Base-by-base conservation (phyloP, 2,888 invertebrate genomes). In the Ormia ochracea region DNA sequence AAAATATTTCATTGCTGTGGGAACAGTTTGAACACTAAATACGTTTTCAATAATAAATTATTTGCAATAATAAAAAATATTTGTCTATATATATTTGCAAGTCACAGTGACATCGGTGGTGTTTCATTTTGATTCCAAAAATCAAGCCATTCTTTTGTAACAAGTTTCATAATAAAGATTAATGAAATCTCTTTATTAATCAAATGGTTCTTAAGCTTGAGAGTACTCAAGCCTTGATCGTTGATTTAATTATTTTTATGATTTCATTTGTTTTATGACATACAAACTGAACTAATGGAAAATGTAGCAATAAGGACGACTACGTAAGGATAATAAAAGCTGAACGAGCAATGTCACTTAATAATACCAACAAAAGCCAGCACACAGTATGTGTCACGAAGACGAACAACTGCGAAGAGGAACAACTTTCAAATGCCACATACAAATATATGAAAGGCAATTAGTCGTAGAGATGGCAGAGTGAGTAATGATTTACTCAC, bases 261-360 rank as follows among this genome's bases (percentile, higher is more conserved):
- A n/a, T 9, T 61, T 41, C 28, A 23, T 23, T 38, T 21, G 6
- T 41, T 17, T 26, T 23, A 31, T 56, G 6, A 23, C 21, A 41
- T 17, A 43, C 41, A 28, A 23, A 54, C 1, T 43, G 33, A 14
- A 45, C 26, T 33, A 56, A 45, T 36, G 33, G 36, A 17, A 26
- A 17, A 19, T 45, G 41, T 31, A 52, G 41, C 21, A 21, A 28
- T 50, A 59, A 10, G 28, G 41, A 72, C 70, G 70, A 59, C 70
- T 61, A 72, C 70, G 50, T 21, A 72, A 52, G 70, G 61, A 72
- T 31, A 48, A 69, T 38, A 31, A 66, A 41, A 56, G 10, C 43
- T n/a, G n/a, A n/a, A n/a, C 38, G 26, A 38, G 50, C 50, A 50
- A 33, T 48, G 41, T 26, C 58, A 41, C 14, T 26, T 59, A 66